Evolutionary conservation across 2,113 vertebrate species (phyloP).

Genomic region (Manacus vitellinus): DNA sequence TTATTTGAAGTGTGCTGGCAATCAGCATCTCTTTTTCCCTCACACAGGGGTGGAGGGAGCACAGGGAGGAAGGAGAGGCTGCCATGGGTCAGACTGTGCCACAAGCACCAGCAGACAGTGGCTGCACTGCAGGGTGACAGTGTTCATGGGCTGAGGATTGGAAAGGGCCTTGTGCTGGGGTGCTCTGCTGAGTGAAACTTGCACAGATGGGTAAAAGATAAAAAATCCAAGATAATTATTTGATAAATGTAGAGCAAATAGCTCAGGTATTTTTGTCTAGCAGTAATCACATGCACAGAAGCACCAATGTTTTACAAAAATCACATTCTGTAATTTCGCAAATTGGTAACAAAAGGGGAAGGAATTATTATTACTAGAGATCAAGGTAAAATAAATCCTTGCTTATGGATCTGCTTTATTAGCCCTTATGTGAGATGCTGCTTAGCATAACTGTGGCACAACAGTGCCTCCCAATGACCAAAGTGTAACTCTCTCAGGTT

Average conservation of each 20-base stretch:
- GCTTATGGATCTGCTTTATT: background rate
- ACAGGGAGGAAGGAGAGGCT: background rate
- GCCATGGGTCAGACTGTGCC: fast-evolving
- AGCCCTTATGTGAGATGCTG: background rate
- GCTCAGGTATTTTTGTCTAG: background rate
- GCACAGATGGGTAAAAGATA: background rate
- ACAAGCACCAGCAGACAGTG: fast-evolving
- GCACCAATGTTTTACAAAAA: background rate
- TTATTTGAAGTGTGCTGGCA: background rate
- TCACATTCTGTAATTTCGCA: background rate
- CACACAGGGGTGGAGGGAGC: fast-evolving
- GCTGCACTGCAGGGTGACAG: background rate
- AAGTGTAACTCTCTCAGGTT: background rate
- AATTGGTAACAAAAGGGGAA: background rate
- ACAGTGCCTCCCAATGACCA: constrained; percentile 28
- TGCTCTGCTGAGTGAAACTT: background rate
- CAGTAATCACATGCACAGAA: background rate
- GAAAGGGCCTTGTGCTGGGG: background rate
- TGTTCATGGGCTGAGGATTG: background rate
- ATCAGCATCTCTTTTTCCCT: background rate
- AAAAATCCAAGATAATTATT: background rate
- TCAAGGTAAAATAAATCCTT: background rate
- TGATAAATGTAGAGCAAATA: background rate
- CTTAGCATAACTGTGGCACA: background rate
- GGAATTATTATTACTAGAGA: background rate